A percentile compares a stretch with the other conserved stretches of the same genome.
Evolutionary conservation across 2,888 invertebrate genomes (phyloP).

Genomic region (Tetropium fuscum): DNA sequence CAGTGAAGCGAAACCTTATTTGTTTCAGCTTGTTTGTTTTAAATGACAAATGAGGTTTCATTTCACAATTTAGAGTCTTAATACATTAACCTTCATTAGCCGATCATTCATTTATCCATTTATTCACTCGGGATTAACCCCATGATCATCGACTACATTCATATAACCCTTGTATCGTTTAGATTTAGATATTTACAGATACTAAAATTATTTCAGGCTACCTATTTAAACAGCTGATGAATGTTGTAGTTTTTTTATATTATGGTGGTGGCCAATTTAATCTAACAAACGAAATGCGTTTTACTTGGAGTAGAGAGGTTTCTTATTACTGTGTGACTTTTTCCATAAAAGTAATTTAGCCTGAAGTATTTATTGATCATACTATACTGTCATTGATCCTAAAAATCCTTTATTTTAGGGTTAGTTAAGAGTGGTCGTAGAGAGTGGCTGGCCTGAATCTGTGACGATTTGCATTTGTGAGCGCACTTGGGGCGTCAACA

Average conservation of each 20-base stretch:
- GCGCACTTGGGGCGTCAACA: conserved; percentile 62
- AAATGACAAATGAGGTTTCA: conserved; percentile 9
- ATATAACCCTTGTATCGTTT: conserved; percentile 20
- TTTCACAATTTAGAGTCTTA: conserved; percentile 4
- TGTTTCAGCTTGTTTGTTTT: neutral
- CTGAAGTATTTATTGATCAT: conserved; percentile 58
- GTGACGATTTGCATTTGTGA: conserved; percentile 44
- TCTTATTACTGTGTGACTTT: conserved; percentile 49
- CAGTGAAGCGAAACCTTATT: conserved; percentile 16
- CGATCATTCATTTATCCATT: neutral
- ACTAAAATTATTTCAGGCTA: conserved; percentile 51
- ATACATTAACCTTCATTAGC: neutral
- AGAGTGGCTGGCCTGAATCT: conserved; percentile 50
- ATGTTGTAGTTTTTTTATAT: conserved; percentile 20
- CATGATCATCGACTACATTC: conserved; percentile 14
- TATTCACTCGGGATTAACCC: conserved; percentile 11
- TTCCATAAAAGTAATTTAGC: conserved; percentile 40
- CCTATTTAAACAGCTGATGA: conserved; percentile 23
- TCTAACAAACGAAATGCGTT: neutral
- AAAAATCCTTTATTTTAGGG: conserved; percentile 54
- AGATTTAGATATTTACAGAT: conserved; percentile 30
- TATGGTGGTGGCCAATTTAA: conserved; percentile 30
- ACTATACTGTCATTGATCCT: conserved; percentile 57
- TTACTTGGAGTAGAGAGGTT: conserved; percentile 61
- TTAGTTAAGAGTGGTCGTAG: conserved; percentile 42